Base-by-base conservation (phyloP, 1,140 invertebrate genomes). In the Caenorhabditis latens region DNA sequence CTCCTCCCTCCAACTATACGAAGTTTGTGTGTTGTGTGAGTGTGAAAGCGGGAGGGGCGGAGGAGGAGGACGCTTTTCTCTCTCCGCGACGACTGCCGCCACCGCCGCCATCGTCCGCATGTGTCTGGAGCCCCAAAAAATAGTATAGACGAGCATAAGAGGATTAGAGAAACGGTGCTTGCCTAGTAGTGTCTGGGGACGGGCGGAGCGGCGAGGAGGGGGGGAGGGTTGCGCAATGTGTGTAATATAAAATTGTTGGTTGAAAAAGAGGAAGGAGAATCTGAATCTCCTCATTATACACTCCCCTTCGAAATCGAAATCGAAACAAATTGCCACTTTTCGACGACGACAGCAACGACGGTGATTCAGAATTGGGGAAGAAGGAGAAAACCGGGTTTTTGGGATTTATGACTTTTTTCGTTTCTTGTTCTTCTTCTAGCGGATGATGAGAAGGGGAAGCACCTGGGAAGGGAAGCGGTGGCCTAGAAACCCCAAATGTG, bases 221-320 rank as follows among this genome's bases (percentile, higher is more conserved):
- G 55, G 6, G 19, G 21, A n/a, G 46, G 5, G 71, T 79, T 79
- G 71, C 71, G 71, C 71, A 79, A 79, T 79, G 43, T 40, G 71
- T 79, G 71, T 79, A 79, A 79, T 46, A 79, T 79, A 24, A 40
- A n/a, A 24, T 46, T 8, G 46, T 46, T 14, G n/a, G 14, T 2
- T n/a, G n/a, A n/a, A 79, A 40, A 24, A 14, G 13, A 16, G 24
- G 32, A 13, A 7, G 3, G 40, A 71, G 8, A 19, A 71, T n/a
- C 11, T 11, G n/a, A 32, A 40, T 21, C 32, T 32, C 61, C 5
- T 58, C 55, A 71, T 46, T 43, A 43, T 71, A 43, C 42, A 43
- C 13, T 71, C n/a, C n/a, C n/a, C 32, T 24, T 63, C 55, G 6
- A 14, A 58, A 58, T 58, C n/a, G 14, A 58, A 58, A 58, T 19